Evolutionary conservation across 2,113 vertebrate species (phyloP), one percentile per base, ranked within the genome.

Genomic region (Chauna torquata): DNA sequence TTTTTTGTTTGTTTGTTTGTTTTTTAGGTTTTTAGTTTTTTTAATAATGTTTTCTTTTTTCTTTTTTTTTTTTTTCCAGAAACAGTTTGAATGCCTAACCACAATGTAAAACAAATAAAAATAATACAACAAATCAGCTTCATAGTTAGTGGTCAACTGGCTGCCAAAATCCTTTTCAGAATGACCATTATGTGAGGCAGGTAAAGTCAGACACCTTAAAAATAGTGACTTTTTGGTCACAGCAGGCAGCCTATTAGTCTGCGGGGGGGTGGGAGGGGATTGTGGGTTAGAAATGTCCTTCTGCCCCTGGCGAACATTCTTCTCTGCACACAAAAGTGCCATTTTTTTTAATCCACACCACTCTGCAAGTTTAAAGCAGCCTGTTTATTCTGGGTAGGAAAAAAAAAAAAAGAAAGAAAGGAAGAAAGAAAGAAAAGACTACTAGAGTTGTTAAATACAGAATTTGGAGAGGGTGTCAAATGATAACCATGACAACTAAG

Each of bases 401-500:
- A 95, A 65, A 66, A 45, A 58, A 88, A 62, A 88, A 96, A 96
- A 95, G 87, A 61, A 96, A 96, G 95, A 78, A 69, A 24, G 86
- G 75, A 95, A n/a, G n/a, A n/a, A n/a, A n/a, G n/a, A 88, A 96
- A 96, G 95, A 78, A 69, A 24, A 88, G 75, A 95, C n/a, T 62
- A 84, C 18, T 19, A 76, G 64, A 44, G 58, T 89, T 95, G 84
- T 96, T 96, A 97, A 96, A 94, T 22, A 69, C 66, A 87, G 52
- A 94, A 93, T 98, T 97, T 96, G 92, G 85, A 97, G 88, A 97
- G 86, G 54, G 88, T 97, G 75, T 96, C 78, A 94, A 54, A 86
- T 91, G 96, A 97, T 97, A 98, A 94, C 95, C 96, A 97, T 97
- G 97, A 97, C 97, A 97, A 98, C 95, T 87, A 77, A 86, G 44